Evolutionary conservation across 2,888 invertebrate species (phyloP).

Genomic region (Amphipyra tragopoginis): DNA sequence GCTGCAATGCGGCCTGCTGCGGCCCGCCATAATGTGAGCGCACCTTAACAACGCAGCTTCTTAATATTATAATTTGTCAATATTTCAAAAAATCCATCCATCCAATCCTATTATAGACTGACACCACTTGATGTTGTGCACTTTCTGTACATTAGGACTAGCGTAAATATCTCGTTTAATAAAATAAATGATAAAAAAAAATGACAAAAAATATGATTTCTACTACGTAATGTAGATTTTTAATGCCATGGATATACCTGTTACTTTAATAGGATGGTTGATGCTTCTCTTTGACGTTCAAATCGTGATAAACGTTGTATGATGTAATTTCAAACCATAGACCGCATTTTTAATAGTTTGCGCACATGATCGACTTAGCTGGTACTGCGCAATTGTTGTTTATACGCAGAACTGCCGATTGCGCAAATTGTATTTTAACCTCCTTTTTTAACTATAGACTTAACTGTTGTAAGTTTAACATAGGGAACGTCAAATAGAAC

Average conservation of each 20-base stretch:
- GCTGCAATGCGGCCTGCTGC: background rate
- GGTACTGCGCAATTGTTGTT: background rate
- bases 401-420: background rate
- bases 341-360: slow-evolving; percentile 14
- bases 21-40: background rate
- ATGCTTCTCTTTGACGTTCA: slow-evolving; percentile 42
- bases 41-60: slow-evolving; percentile 60
- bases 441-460: slow-evolving; percentile 22
- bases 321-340: slow-evolving; percentile 19
- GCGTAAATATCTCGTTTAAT: slow-evolving; percentile 75
- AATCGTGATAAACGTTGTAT: slow-evolving; percentile 25
- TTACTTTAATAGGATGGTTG: slow-evolving; percentile 45
- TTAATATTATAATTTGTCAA: slow-evolving; percentile 63
- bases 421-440: slow-evolving; percentile 13
- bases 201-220: slow-evolving; percentile 67
- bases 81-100: slow-evolving; percentile 85
- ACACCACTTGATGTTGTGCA: slow-evolving; percentile 88
- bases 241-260: slow-evolving; percentile 64
- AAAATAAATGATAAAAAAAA: slow-evolving; percentile 67
- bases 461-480: slow-evolving; percentile 63
- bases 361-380: background rate
- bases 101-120: slow-evolving; percentile 86
- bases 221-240: slow-evolving; percentile 64
- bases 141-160: slow-evolving; percentile 83
- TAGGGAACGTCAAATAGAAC: slow-evolving; percentile 73